A percentile compares a stretch with the other conserved stretches of the same genome.
Evolutionary conservation across 1,140 invertebrate species (phyloP).

Genomic region (Daktulosphaira vitifoliae): DNA sequence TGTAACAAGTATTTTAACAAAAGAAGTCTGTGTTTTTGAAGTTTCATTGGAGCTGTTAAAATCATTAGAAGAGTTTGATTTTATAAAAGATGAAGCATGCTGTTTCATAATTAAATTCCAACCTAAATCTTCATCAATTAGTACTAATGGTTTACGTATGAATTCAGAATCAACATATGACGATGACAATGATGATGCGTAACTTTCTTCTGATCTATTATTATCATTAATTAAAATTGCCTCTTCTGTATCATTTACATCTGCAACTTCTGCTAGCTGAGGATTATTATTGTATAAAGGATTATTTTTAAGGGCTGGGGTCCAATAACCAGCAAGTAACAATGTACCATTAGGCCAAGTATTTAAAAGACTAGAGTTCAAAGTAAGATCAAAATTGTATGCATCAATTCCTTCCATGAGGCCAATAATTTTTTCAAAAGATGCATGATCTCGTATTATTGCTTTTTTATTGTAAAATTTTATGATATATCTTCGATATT

Average conservation of each 20-base stretch:
- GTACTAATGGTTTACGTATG: not conserved
- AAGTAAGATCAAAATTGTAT: conserved; percentile 68
- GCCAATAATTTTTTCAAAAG: conserved; percentile 66
- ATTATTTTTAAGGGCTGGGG: conserved; percentile 61
- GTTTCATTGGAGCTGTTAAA: not conserved
- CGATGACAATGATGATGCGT: conserved; percentile 4
- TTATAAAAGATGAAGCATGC: not conserved
- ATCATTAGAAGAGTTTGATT: not conserved
- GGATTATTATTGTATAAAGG: conserved; percentile 42
- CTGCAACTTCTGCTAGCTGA: not conserved
- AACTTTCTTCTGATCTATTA: conserved; percentile 19
- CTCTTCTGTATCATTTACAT: conserved; percentile 1
- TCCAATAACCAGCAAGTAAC: conserved; percentile 73
- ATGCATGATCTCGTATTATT: conserved; percentile 66
- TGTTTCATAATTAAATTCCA: conserved; percentile 16
- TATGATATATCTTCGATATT: conserved; percentile 59
- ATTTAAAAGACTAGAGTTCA: conserved; percentile 81
- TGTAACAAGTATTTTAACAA: not conserved
- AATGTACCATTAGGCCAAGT: conserved; percentile 78
- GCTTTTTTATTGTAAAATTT: conserved; percentile 71
- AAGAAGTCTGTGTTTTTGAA: not conserved
- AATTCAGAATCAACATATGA: conserved; percentile 18
- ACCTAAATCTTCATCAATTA: not conserved
- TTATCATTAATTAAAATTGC: conserved; percentile 5
- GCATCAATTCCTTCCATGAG: conserved; percentile 68